Evolutionary conservation across 2,888 invertebrate species (phyloP).

Genomic region (Harmothoe impar): DNA sequence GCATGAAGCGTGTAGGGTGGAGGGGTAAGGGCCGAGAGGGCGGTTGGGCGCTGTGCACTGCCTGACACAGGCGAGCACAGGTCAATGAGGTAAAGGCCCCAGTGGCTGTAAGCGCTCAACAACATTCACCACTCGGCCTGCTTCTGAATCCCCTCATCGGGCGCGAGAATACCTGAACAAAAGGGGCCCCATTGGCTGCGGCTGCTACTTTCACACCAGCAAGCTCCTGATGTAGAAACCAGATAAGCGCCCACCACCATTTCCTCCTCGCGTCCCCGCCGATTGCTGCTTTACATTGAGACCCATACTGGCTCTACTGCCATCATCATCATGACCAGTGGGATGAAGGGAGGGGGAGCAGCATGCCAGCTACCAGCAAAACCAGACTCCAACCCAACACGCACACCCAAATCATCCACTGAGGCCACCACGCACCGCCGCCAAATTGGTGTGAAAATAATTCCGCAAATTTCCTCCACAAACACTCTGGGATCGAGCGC

Average conservation of each 20-base stretch:
- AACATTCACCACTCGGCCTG: constrained; percentile 39
- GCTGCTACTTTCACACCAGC: constrained; percentile 30
- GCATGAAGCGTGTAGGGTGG: constrained; percentile 41
- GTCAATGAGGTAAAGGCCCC: constrained; percentile 47
- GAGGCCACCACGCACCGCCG: neutral
- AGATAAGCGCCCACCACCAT: constrained; percentile 52
- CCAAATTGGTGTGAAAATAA: constrained; percentile 54
- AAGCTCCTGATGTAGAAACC: constrained; percentile 48
- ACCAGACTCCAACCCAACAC: neutral
- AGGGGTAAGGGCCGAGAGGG: neutral
- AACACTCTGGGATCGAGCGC: constrained; percentile 50
- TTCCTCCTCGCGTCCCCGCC: neutral
- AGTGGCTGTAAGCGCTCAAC: constrained; percentile 43
- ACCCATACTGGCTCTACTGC: neutral
- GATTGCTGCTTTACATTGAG: neutral
- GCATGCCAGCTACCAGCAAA: neutral
- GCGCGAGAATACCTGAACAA: constrained; percentile 52
- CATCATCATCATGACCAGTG: constrained; percentile 45
- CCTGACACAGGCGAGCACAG: constrained; percentile 22
- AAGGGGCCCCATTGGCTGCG: constrained; percentile 38
- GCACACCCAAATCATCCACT: neutral
- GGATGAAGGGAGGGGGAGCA: neutral
- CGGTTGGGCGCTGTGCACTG: neutral
- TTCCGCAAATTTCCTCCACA: constrained; percentile 56
- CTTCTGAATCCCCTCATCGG: constrained; percentile 43